Evolutionary conservation across 2,113 vertebrate genomes (phyloP).

Genomic region (Origma solitaria): DNA sequence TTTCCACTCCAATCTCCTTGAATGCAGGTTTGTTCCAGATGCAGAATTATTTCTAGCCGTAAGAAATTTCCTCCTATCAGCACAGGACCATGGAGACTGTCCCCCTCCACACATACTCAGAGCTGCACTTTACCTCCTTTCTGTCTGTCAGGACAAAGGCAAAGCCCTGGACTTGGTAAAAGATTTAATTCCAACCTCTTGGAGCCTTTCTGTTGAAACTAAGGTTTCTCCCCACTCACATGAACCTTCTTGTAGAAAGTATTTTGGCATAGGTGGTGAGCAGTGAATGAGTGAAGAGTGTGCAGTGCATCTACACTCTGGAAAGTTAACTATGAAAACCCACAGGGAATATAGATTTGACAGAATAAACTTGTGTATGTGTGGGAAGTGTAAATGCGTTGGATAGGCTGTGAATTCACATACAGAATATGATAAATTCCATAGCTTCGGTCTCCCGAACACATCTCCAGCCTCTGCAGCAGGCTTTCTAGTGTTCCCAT

Average conservation of each 20-base stretch:
- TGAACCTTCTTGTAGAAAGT: neutral
- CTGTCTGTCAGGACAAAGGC: constrained; percentile 79
- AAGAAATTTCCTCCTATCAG: constrained; percentile 74
- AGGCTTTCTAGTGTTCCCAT: constrained; percentile 29
- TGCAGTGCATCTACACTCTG: neutral
- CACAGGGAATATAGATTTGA: neutral
- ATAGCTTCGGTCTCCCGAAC: neutral
- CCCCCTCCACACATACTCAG: constrained; percentile 71
- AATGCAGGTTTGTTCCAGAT: constrained; percentile 85
- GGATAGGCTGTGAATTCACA: constrained; percentile 31
- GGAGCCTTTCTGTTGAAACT: neutral
- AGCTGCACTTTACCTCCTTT: constrained; percentile 85
- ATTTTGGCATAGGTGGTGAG: neutral
- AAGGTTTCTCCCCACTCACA: neutral
- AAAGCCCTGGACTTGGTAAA: constrained; percentile 76
- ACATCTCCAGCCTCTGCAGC: constrained; percentile 15
- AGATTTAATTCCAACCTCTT: neutral
- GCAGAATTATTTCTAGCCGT: constrained; percentile 79
- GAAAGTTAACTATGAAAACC: constrained; percentile 22
- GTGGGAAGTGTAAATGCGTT: constrained; percentile 37
- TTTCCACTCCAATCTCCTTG: constrained; percentile 12
- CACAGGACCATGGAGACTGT: constrained; percentile 73
- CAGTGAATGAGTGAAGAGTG: neutral
- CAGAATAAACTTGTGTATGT: constrained; percentile 12
- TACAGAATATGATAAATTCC: neutral